phyloP scores from a whole-genome alignment of 2,113 vertebrate species.

The Scophthalmus maximus region DNA sequence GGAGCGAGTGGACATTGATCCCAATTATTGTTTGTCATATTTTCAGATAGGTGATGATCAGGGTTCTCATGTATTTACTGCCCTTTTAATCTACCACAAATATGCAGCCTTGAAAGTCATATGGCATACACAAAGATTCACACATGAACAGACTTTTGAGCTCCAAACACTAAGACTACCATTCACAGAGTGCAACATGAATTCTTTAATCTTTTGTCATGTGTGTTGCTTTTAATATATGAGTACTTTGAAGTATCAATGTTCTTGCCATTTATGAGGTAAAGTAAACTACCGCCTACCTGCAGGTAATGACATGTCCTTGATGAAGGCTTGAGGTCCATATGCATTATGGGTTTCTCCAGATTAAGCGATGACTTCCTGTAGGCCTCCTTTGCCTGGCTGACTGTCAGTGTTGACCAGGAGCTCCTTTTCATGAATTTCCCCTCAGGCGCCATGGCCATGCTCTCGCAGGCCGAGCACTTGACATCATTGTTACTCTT shows the following conservation, averaged over 20 bases:
- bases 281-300: constrained; percentile 77
- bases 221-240: no score
- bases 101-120: not conserved
- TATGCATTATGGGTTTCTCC: constrained; percentile 92
- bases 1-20: constrained; percentile 42
- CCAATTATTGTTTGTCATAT: constrained; percentile 46
- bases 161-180: no score
- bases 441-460: constrained; percentile 91
- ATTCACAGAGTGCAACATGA: no score
- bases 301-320: constrained; percentile 96
- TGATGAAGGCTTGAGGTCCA: constrained; percentile 89
- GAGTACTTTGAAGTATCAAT: no score
- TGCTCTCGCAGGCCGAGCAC: constrained; percentile 94
- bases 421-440: constrained; percentile 98
- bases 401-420: constrained; percentile 98
- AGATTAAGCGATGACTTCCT: constrained; percentile 97
- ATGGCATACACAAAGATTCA: not conserved
- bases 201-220: no score
- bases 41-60: constrained; percentile 22
- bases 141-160: no score
- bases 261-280: no score
- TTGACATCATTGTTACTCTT: constrained; percentile 98
- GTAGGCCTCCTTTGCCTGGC: constrained; percentile 99
- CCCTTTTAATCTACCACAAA: not conserved
- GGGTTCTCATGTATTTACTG: not conserved